Evolutionary conservation across 2,797 vertebrate species (phyloP).

Genomic region (Pelodytes ibericus): DNA sequence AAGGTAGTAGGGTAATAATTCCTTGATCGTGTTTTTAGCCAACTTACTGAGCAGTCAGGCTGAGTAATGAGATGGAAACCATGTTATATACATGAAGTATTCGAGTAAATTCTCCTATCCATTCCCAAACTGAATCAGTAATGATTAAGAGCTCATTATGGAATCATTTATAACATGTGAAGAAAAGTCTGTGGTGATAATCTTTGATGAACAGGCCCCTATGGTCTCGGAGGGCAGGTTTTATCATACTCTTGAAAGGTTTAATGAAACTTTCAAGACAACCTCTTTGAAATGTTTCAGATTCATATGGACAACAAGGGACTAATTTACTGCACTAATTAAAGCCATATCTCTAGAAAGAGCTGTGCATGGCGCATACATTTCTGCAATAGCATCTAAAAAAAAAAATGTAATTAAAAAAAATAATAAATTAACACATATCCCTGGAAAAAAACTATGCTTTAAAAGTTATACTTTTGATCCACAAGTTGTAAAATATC

Average conservation of each 20-base stretch:
- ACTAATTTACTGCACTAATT: conserved; percentile 41
- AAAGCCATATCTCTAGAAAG: conserved; percentile 28
- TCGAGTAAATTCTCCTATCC: conserved; percentile 14
- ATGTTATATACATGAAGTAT: conserved; percentile 18
- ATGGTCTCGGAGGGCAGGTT: conserved; percentile 1
- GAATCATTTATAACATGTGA: conserved; percentile 47
- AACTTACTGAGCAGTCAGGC: conserved; percentile 22
- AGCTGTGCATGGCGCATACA: conserved; percentile 3
- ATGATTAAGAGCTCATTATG: conserved; percentile 44
- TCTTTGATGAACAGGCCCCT: conserved; percentile 46
- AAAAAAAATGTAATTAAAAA: not conserved
- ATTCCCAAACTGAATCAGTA: conserved; percentile 35
- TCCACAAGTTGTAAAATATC: no score
- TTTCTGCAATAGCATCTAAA: conserved; percentile 9
- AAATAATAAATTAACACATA: no score
- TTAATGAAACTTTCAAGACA: conserved; percentile 39
- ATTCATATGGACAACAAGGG: conserved; percentile 35
- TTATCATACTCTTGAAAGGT: conserved; percentile 40
- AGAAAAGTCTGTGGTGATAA: conserved; percentile 28
- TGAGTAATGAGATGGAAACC: conserved; percentile 26
- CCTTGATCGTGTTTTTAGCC: conserved; percentile 21
- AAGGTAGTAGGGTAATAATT: no score
- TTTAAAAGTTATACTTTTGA: no score
- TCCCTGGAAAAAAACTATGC: no score
- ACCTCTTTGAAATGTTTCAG: conserved; percentile 34